Conservation (phyloP, 2,113 vertebrate genomes). For the Sorex araneus region DNA sequence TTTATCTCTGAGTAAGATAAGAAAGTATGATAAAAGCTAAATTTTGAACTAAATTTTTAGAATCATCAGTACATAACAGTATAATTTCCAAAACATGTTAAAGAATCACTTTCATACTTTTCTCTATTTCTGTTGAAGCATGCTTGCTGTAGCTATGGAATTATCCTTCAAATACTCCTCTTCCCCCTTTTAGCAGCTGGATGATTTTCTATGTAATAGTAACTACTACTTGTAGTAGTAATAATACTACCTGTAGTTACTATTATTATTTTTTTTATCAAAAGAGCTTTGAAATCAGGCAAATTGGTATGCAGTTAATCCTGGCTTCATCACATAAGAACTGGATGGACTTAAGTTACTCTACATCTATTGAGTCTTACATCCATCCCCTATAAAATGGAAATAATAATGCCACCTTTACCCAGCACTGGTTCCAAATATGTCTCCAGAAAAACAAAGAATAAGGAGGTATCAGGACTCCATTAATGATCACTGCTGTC, state of each 20-base stretch:
- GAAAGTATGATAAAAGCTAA: slow-evolving; percentile 64
- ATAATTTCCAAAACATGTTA: slow-evolving; percentile 14
- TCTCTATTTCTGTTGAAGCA: neutral
- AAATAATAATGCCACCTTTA: neutral
- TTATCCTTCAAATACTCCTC: neutral
- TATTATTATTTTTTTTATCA: neutral
- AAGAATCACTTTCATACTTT: neutral
- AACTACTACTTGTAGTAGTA: too few relatives aligned
- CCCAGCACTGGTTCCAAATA: accelerated
- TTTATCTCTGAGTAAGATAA: slow-evolving; percentile 65
- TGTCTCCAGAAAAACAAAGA: neutral
- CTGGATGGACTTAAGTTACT: neutral
- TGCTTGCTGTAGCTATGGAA: slow-evolving; percentile 2
- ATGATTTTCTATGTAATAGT: neutral
- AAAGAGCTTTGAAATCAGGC: neutral
- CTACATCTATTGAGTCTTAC: neutral
- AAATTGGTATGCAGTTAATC: neutral
- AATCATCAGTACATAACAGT: slow-evolving; percentile 16
- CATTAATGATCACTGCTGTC: neutral
- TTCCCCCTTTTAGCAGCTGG: neutral
- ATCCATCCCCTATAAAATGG: neutral
- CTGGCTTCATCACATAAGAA: neutral
- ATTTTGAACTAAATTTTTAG: slow-evolving; percentile 52
- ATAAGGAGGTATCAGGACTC: neutral
- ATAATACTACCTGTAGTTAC: too few relatives aligned